These are phyloP conservation scores for Anthophora plumipes DNA, from an alignment of 2,888 invertebrate species.

Conservation along the genomic window DNA sequence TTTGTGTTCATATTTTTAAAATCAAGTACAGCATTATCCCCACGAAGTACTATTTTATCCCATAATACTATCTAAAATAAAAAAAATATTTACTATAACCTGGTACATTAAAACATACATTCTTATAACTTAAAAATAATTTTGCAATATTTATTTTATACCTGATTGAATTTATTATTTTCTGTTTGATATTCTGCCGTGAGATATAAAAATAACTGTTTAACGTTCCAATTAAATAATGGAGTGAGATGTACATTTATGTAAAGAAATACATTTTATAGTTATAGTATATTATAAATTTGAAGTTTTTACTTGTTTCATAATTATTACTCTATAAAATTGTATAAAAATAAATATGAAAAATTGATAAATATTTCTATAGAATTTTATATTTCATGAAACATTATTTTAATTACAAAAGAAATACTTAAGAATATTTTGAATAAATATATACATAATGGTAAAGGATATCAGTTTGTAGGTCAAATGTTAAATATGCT, in stretches of 20 bases:
- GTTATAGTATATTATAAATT: background rate
- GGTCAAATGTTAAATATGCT: conserved; percentile 97
- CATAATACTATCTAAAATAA: conserved; percentile 93
- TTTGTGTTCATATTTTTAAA: conserved; percentile 98
- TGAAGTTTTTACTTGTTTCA: background rate
- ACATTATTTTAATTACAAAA: background rate
- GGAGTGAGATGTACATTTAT: conserved; percentile 88
- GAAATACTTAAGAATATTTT: background rate
- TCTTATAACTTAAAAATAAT: conserved; percentile 15
- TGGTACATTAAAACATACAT: conserved; percentile 11
- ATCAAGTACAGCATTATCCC: conserved; percentile 96
- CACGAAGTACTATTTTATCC: conserved; percentile 98
- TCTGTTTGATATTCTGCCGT: conserved; percentile 97
- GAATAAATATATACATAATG: conserved; percentile 16
- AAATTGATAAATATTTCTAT: background rate
- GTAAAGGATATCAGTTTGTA: conserved; percentile 92
- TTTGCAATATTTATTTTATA: conserved; percentile 64
- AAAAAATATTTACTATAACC: conserved; percentile 17
- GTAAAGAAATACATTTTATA: conserved; percentile 69
- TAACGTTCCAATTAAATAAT: conserved; percentile 99
- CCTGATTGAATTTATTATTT: conserved; percentile 94
- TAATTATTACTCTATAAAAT: background rate
- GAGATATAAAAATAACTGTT: conserved; percentile 97
- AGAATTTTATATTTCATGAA: conserved; percentile 26
- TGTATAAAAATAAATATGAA: background rate